These are phyloP conservation scores for Chionis minor DNA, from an alignment of 2,113 vertebrate genomes.

Conservation along the genomic window DNA sequence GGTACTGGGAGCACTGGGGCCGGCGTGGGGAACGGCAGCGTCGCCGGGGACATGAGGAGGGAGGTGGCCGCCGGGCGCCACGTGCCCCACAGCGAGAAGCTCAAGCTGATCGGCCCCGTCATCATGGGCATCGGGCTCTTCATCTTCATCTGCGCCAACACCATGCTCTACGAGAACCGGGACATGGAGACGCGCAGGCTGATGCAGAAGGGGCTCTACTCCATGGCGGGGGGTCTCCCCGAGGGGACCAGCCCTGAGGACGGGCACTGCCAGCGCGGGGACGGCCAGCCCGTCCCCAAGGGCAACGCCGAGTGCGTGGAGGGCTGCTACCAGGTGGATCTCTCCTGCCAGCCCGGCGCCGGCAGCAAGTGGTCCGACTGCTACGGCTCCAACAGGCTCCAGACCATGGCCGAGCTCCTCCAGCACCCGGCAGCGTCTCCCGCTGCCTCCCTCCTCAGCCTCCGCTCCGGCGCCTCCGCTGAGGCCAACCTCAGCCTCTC, in stretches of 20 bases:
- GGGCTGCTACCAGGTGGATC: constrained; percentile 78
- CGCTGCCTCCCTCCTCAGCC: constrained; percentile 59
- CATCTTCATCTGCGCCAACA: constrained; percentile 97
- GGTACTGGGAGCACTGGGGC: not conserved
- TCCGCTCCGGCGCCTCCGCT: constrained; percentile 64
- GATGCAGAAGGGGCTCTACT: constrained; percentile 84
- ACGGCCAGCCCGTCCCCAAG: constrained; percentile 43
- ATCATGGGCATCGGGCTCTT: constrained; percentile 97
- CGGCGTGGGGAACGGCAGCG: not conserved
- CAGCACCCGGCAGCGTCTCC: constrained; percentile 74
- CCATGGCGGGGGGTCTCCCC: constrained; percentile 69
- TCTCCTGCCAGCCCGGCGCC: constrained; percentile 48
- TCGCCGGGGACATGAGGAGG: constrained; percentile 58
- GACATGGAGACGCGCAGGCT: constrained; percentile 91
- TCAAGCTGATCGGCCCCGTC: constrained; percentile 92
- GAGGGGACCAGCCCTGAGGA: constrained; percentile 67
- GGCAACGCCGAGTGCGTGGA: constrained; percentile 69
- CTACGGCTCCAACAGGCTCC: constrained; percentile 65
- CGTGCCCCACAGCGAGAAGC: constrained; percentile 81
- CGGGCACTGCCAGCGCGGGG: constrained; percentile 71
- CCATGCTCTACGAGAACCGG: constrained; percentile 95
- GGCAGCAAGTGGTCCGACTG: constrained; percentile 39
- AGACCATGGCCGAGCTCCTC: constrained; percentile 63
- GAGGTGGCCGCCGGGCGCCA: constrained; percentile 64
- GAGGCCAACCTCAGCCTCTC: constrained; percentile 49